Conservation (phyloP, 1,140 invertebrate genomes). For the Cyphomyrmex costatus region DNA sequence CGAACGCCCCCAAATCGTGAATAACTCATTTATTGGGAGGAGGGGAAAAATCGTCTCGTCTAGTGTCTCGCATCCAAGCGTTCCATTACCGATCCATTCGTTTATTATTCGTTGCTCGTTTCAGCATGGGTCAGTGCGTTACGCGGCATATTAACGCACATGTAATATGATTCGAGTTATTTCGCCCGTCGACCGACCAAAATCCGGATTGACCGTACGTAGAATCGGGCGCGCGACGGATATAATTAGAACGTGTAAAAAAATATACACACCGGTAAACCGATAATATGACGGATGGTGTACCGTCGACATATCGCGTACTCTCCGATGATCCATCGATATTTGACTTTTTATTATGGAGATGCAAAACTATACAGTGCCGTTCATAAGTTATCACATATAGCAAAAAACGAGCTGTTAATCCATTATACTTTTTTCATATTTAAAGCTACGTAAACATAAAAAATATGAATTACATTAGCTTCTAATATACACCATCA, state of each 20-base stretch:
- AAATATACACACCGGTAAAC: constrained; percentile 58
- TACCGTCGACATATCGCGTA: constrained; percentile 9
- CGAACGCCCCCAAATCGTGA: constrained; percentile 31
- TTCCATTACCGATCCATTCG: constrained; percentile 51
- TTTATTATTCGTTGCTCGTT: constrained; percentile 65
- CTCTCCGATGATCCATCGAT: constrained; percentile 45
- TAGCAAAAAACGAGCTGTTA: not conserved
- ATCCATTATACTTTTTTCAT: not conserved
- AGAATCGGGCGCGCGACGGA: constrained; percentile 36
- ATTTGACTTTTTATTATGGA: constrained; percentile 41
- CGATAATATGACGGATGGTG: constrained; percentile 55
- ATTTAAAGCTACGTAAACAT: constrained; percentile 6
- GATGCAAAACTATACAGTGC: not conserved
- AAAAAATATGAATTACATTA: not conserved
- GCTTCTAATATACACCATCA: not conserved
- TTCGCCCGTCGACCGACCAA: constrained; percentile 44
- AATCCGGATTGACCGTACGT: constrained; percentile 53
- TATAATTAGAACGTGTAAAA: constrained; percentile 66
- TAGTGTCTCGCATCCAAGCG: constrained; percentile 24
- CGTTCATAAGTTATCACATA: not conserved
- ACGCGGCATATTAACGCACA: constrained; percentile 61
- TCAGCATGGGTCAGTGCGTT: constrained; percentile 60
- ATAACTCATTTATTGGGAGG: constrained; percentile 40
- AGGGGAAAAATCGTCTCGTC: constrained; percentile 15
- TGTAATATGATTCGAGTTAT: constrained; percentile 70